These are phyloP conservation scores for Vanessa tameamea DNA, from an alignment of 1,140 invertebrate genomes.

Conservation along the genomic window DNA sequence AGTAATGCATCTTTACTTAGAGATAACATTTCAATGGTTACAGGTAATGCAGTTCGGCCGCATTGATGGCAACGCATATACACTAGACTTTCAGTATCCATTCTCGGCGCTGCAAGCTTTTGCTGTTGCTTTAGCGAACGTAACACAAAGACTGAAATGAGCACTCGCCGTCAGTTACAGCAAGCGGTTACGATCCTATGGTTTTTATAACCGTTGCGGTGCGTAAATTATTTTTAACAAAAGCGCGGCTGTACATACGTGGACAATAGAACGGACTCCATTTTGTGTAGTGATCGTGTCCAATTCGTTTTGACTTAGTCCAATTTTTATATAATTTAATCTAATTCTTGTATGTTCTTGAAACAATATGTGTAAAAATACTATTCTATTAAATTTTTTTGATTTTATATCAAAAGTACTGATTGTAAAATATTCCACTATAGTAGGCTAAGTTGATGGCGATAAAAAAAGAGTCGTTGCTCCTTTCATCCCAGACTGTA, in stretches of 20 bases:
- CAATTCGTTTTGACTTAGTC: neutral
- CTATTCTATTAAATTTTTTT: neutral
- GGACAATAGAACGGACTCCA: slow-evolving; percentile 35
- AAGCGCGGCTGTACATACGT: slow-evolving; percentile 25
- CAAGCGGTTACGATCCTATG: slow-evolving; percentile 51
- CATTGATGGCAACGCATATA: slow-evolving; percentile 99
- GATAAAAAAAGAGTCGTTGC: neutral
- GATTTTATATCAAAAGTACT: slow-evolving; percentile 16
- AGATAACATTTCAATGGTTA: slow-evolving; percentile 30
- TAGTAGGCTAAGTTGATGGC: neutral
- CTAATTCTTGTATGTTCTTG: neutral
- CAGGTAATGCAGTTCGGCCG: slow-evolving; percentile 99
- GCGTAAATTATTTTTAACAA: slow-evolving; percentile 32
- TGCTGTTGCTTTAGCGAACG: slow-evolving; percentile 98
- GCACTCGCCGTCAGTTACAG: slow-evolving; percentile 48
- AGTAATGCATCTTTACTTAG: too few relatives aligned
- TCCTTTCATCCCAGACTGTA: neutral
- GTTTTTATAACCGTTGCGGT: slow-evolving; percentile 50
- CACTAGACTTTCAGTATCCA: slow-evolving; percentile 99
- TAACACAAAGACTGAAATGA: slow-evolving; percentile 99
- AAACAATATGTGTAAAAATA: neutral
- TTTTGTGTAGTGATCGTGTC: slow-evolving; percentile 25
- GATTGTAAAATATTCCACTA: slow-evolving; percentile 2
- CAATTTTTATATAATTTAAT: neutral
- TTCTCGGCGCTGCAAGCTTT: slow-evolving; percentile 99